Percentiles rank a stretch among this genome's conserved stretches.
Conservation (phyloP, 1,140 invertebrate species). For the Caenorhabditis tropicalis region DNA sequence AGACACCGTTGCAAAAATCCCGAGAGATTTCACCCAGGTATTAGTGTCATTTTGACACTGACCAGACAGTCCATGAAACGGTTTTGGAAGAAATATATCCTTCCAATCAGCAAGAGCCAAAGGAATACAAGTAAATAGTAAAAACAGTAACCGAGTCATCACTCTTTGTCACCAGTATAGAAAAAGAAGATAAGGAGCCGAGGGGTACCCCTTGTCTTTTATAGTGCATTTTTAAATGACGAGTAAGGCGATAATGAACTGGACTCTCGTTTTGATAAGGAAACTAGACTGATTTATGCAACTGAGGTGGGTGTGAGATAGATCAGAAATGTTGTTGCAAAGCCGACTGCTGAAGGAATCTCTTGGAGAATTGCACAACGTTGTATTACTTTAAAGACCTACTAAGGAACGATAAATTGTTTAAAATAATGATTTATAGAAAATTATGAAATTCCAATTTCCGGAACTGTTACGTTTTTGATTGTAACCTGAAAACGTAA, state of each 20-base stretch:
- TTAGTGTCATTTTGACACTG: slow-evolving; percentile 3
- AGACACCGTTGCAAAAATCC: neutral
- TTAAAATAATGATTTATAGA: too few relatives aligned
- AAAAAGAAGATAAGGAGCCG: too few relatives aligned
- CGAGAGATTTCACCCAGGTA: neutral
- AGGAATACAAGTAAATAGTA: neutral
- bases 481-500: too few relatives aligned
- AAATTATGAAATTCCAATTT: too few relatives aligned
- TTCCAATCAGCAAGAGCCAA: neutral
- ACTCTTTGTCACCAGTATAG: neutral
- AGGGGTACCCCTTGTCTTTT: neutral
- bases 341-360: neutral
- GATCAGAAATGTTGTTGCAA: neutral
- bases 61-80: neutral
- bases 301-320: neutral
- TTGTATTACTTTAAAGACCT: neutral
- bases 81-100: neutral
- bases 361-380: neutral
- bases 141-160: neutral
- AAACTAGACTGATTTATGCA: neutral
- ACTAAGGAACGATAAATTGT: too few relatives aligned
- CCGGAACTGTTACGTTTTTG: too few relatives aligned
- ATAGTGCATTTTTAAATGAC: neutral
- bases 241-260: slow-evolving; percentile 5
- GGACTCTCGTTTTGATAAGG: neutral